Conservation (phyloP, 1,140 invertebrate genomes). For the Lasioglossum baleicum region DNA sequence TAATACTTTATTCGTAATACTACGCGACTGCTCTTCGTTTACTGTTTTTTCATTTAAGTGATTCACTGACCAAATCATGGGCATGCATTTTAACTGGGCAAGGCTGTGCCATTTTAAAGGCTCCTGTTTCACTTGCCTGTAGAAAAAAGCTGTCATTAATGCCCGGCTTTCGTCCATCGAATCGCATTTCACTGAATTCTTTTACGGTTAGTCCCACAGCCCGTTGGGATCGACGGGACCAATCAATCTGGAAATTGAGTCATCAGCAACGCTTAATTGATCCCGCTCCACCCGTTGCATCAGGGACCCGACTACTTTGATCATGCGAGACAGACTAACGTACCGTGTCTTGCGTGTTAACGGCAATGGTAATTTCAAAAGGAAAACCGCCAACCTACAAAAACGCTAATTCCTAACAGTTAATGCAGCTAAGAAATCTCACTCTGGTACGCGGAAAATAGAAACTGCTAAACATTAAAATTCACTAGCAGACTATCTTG, state of each 20-base stretch:
- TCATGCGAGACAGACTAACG: neutral
- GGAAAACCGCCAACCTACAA: neutral
- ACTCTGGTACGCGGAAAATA: neutral
- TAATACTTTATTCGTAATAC: no score
- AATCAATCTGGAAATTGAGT: conserved; percentile 27
- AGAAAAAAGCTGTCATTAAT: conserved; percentile 19
- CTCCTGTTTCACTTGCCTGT: neutral
- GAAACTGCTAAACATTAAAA: neutral
- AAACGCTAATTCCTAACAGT: neutral
- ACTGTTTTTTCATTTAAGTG: neutral
- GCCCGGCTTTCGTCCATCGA: neutral
- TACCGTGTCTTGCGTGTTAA: conserved; percentile 6
- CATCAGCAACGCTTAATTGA: conserved; percentile 40
- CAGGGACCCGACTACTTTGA: neutral
- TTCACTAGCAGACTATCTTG: no score
- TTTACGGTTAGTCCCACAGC: neutral
- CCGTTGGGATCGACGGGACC: conserved; percentile 2
- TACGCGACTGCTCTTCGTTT: neutral
- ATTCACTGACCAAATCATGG: neutral
- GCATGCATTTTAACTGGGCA: neutral
- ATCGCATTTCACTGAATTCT: conserved; percentile 26
- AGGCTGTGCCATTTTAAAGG: neutral
- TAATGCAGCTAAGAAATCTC: neutral
- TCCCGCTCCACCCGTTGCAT: neutral
- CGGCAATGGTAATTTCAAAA: neutral